Evolutionary conservation across 2,888 invertebrate species (phyloP).

Genomic region (Clepsis dumicolana): DNA sequence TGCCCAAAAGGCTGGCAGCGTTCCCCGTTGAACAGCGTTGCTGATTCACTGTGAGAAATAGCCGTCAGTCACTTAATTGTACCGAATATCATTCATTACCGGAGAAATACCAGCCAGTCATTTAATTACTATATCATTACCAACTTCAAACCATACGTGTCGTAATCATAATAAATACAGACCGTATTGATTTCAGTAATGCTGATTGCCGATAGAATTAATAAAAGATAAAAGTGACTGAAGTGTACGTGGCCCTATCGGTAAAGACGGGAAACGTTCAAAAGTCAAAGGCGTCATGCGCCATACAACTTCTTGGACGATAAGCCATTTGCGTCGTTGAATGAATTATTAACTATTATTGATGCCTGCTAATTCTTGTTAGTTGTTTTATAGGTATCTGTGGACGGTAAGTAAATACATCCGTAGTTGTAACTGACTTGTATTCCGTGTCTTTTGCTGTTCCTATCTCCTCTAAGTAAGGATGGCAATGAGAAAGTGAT

Average conservation of each 20-base stretch:
- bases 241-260: conserved; percentile 28
- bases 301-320: not conserved
- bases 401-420: too few species aligned
- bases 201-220: conserved; percentile 7
- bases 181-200: conserved; percentile 24
- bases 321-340: not conserved
- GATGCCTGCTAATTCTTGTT: conserved; percentile 5
- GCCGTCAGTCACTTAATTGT: too few species aligned
- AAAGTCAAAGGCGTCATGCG: not conserved
- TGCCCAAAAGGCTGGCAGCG: too few species aligned
- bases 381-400: not conserved
- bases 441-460: too few species aligned
- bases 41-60: too few species aligned
- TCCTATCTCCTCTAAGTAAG: too few species aligned
- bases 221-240: conserved; percentile 4
- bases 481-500: too few species aligned
- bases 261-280: not conserved
- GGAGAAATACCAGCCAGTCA: too few species aligned
- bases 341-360: conserved; percentile 7
- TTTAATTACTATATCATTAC: too few species aligned
- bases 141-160: not conserved
- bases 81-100: too few species aligned
- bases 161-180: conserved; percentile 3
- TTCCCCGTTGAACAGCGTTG: too few species aligned
- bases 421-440: too few species aligned